Conservation (phyloP, 2,888 invertebrate genomes). For the Ctenicera cuprea region DNA sequence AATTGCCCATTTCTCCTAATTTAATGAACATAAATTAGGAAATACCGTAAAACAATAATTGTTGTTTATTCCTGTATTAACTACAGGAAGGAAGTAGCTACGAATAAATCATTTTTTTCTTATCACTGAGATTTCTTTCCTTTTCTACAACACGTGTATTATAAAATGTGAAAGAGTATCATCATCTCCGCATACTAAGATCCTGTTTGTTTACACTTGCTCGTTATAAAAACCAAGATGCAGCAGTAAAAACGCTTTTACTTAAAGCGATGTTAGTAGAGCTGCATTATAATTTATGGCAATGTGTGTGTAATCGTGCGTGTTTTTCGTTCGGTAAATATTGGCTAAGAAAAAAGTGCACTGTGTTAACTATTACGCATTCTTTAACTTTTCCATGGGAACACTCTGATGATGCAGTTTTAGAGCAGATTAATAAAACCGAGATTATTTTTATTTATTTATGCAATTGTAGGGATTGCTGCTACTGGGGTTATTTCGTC, state of each 20-base stretch:
- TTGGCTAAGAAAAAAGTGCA: conserved; percentile 38
- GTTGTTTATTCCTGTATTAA: neutral
- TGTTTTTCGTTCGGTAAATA: conserved; percentile 42
- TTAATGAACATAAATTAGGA: too few species aligned
- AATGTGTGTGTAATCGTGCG: conserved; percentile 34
- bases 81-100: conserved; percentile 15
- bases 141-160: conserved; percentile 33
- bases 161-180: conserved; percentile 11
- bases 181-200: conserved; percentile 19
- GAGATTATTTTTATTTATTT: too few species aligned
- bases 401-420: conserved; percentile 2
- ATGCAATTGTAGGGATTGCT: too few species aligned
- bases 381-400: conserved; percentile 23
- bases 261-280: conserved; percentile 26
- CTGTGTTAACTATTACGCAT: conserved; percentile 17
- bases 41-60: neutral
- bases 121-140: conserved; percentile 12
- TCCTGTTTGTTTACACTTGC: conserved; percentile 29
- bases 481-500: neutral
- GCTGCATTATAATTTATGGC: conserved; percentile 41
- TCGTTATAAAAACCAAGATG: conserved; percentile 31
- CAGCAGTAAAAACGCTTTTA: conserved; percentile 32
- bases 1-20: too few species aligned
- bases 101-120: conserved; percentile 18
- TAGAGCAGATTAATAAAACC: neutral